phyloP scores from a whole-genome alignment of 2,888 invertebrate genomes.

The Portevinia maculata region DNA sequence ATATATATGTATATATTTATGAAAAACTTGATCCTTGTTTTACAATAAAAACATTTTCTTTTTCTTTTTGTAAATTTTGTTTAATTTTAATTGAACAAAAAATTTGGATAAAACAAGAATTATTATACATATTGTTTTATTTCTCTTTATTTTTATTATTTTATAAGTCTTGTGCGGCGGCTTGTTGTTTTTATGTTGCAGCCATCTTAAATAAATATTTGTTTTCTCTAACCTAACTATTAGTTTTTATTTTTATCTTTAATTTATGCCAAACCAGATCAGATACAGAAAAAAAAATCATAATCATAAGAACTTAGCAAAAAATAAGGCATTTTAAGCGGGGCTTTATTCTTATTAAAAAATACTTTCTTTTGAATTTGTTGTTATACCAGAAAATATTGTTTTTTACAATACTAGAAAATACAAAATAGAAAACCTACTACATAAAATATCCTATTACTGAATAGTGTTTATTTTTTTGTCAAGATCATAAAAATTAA shows the following conservation, averaged over 20 bases:
- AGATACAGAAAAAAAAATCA: conserved; percentile 2
- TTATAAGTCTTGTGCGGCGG: conserved; percentile 58
- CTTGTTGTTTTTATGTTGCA: conserved; percentile 57
- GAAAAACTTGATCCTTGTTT: conserved; percentile 46
- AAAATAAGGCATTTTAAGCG: conserved; percentile 73
- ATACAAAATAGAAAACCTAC: conserved; percentile 43
- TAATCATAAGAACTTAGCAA: conserved; percentile 60
- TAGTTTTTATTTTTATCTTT: conserved; percentile 15
- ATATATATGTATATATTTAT: conserved; percentile 57
- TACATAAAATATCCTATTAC: conserved; percentile 32
- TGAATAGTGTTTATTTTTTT: conserved; percentile 60
- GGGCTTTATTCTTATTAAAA: conserved; percentile 59
- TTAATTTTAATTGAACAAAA: conserved; percentile 40
- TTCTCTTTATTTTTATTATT: conserved; percentile 27
- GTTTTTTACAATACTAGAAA: conserved; percentile 62
- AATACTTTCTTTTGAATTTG: conserved; percentile 12
- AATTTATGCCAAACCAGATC: conserved; percentile 1
- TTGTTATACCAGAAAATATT: conserved; percentile 39
- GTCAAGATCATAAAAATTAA: conserved; percentile 37
- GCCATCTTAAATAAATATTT: conserved; percentile 54
- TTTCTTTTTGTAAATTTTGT: conserved; percentile 42
- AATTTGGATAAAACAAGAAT: conserved; percentile 8
- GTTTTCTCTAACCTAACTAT: conserved; percentile 22
- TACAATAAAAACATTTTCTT: conserved; percentile 34
- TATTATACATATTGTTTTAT: not conserved